Percentiles rank a stretch among this genome's conserved stretches.
Conservation (phyloP, 2,797 vertebrate genomes). For the Siniperca undulata region DNA sequence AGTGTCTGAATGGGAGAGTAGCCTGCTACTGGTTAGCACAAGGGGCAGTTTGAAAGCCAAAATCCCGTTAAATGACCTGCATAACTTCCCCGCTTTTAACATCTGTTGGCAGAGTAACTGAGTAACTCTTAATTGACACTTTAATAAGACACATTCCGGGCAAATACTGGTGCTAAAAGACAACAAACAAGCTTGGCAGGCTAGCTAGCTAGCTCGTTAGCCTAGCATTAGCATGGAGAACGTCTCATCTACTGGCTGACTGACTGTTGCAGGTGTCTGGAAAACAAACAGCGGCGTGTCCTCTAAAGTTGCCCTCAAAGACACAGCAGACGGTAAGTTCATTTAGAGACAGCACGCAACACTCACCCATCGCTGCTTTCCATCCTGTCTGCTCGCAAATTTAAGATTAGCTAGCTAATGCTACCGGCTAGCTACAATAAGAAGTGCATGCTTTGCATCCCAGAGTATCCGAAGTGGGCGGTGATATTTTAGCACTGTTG, state of each 20-base stretch:
- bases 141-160: fast-evolving
- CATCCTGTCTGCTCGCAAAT: constrained; percentile 52
- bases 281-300: not conserved
- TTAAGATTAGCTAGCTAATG: constrained; percentile 46
- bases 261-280: not conserved
- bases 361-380: constrained; percentile 74
- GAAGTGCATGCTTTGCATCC: not conserved
- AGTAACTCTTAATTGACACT: not conserved
- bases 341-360: not conserved
- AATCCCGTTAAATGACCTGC: not conserved
- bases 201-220: constrained; percentile 58
- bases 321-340: fast-evolving
- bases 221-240: constrained; percentile 55
- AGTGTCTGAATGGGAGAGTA: not conserved
- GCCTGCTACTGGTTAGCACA: constrained; percentile 13
- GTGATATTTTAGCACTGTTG: not conserved
- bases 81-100: not conserved
- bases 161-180: not conserved
- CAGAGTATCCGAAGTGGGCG: constrained; percentile 40
- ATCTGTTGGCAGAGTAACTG: not conserved
- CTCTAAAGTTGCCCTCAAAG: not conserved
- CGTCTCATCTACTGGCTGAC: not conserved
- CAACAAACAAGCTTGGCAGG: constrained; percentile 13
- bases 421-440: constrained; percentile 49
- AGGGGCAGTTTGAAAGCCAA: not conserved